Evolutionary conservation across 2,888 invertebrate species (phyloP).

Genomic region (Sicus ferrugineus): DNA sequence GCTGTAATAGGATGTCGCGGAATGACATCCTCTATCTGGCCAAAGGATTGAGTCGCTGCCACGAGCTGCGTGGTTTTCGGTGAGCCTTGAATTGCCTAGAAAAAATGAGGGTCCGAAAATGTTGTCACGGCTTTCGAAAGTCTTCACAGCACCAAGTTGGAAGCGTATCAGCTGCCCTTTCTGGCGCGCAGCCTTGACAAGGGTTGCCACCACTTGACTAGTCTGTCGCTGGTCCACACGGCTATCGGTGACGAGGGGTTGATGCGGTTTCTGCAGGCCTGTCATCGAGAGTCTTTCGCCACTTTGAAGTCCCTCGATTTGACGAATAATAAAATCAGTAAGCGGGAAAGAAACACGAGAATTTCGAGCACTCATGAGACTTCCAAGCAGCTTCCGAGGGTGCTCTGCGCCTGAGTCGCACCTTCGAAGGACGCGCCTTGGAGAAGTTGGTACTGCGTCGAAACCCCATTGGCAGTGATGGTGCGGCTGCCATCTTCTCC

Average conservation of each 20-base stretch:
- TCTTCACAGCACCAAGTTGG: constrained; percentile 60
- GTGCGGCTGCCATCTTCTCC: constrained; percentile 59
- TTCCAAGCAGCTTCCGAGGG: constrained; percentile 55
- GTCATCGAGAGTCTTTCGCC: constrained; percentile 58
- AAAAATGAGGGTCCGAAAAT: neutral
- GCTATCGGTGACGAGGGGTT: constrained; percentile 60
- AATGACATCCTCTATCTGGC: constrained; percentile 56
- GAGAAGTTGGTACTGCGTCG: constrained; percentile 55
- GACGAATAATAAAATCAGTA: constrained; percentile 62
- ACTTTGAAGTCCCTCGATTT: constrained; percentile 55
- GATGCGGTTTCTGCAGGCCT: constrained; percentile 54
- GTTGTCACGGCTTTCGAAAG: constrained; percentile 42
- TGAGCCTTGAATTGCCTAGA: constrained; percentile 38
- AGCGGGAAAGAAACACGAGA: constrained; percentile 26
- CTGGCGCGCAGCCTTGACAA: constrained; percentile 60
- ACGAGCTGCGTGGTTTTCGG: constrained; percentile 60
- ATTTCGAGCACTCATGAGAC: neutral
- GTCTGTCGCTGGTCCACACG: constrained; percentile 56
- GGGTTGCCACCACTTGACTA: constrained; percentile 57
- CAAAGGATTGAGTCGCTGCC: constrained; percentile 58
- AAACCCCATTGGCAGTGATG: constrained; percentile 63
- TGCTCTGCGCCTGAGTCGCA: constrained; percentile 55
- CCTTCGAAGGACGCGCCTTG: constrained; percentile 50
- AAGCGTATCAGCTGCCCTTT: constrained; percentile 56
- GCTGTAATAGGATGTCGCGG: constrained; percentile 60